These are phyloP conservation scores for Drosophila murphyi DNA, from an alignment of 1,140 invertebrate species.

Conservation along the genomic window DNA sequence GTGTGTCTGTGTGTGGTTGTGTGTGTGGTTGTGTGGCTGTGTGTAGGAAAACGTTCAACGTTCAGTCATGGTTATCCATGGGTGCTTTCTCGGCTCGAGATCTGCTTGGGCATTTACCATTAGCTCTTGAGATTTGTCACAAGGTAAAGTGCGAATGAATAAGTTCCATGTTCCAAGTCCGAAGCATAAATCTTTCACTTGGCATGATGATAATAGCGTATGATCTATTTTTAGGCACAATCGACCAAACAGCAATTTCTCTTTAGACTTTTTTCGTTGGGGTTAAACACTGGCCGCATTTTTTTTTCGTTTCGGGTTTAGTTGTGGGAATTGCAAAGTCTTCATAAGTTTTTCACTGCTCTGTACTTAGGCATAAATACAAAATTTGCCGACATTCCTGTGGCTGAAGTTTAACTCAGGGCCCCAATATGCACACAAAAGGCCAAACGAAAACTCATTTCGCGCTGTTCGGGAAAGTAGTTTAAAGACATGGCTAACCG, in stretches of 20 bases:
- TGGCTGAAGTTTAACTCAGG: conserved; percentile 31
- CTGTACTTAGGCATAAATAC: conserved; percentile 58
- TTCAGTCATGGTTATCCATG: conserved; percentile 9
- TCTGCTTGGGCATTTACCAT: conserved; percentile 26
- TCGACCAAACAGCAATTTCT: conserved; percentile 11
- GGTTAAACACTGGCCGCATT: conserved; percentile 57
- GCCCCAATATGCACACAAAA: conserved; percentile 32
- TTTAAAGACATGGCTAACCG: conserved; percentile 59
- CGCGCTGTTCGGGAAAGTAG: conserved; percentile 38
- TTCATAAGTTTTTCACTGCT: conserved; percentile 11
- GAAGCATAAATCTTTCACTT: conserved; percentile 62
- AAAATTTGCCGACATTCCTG: conserved; percentile 54
- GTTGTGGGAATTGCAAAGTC: conserved; percentile 9
- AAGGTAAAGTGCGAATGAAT: conserved; percentile 40
- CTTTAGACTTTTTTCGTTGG: background rate
- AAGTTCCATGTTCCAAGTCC: conserved; percentile 16
- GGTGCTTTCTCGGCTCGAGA: conserved; percentile 12
- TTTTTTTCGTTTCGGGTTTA: background rate
- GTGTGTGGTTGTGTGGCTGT: background rate
- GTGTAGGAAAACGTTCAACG: conserved; percentile 19
- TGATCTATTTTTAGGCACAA: conserved; percentile 67
- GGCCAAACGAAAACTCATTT: conserved; percentile 32
- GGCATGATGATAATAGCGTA: conserved; percentile 34
- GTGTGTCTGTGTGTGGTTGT: background rate
- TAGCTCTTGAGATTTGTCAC: conserved; percentile 35